phyloP scores from a whole-genome alignment of 2,888 invertebrate species.

The Pilophorus perplexus region DNA sequence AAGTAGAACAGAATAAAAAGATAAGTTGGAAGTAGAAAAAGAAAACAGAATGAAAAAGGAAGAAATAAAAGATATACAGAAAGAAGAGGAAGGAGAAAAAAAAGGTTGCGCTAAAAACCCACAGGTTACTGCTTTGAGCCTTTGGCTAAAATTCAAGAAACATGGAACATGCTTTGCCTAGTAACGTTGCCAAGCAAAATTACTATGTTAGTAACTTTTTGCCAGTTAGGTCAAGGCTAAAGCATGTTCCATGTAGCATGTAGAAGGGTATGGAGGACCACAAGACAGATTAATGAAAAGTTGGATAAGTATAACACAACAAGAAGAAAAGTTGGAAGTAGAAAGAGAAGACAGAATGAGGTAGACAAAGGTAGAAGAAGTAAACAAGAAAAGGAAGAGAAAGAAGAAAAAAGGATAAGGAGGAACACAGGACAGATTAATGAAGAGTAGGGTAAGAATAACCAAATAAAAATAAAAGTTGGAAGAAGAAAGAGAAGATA shows the following conservation, averaged over 20 bases:
- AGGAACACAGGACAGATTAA: neutral
- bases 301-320: neutral
- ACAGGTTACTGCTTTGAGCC: too few relatives aligned
- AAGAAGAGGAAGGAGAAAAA: neutral
- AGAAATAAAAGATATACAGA: neutral
- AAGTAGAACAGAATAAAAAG: neutral
- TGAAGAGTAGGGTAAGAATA: neutral
- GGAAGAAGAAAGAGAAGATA: neutral
- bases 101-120: too few relatives aligned
- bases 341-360: neutral
- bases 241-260: neutral
- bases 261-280: neutral
- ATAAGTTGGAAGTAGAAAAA: neutral
- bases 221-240: too few relatives aligned
- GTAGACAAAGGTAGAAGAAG: neutral
- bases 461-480: neutral
- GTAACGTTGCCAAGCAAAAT: too few relatives aligned
- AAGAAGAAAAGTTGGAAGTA: neutral
- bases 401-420: constrained; percentile 1
- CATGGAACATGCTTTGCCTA: too few relatives aligned
- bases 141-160: too few relatives aligned
- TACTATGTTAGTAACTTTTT: too few relatives aligned
- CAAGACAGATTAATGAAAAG: neutral
- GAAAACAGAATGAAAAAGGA: neutral
- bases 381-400: neutral